phyloP scores from a whole-genome alignment of 2,888 invertebrate genomes.

The Plebejus anna region DNA sequence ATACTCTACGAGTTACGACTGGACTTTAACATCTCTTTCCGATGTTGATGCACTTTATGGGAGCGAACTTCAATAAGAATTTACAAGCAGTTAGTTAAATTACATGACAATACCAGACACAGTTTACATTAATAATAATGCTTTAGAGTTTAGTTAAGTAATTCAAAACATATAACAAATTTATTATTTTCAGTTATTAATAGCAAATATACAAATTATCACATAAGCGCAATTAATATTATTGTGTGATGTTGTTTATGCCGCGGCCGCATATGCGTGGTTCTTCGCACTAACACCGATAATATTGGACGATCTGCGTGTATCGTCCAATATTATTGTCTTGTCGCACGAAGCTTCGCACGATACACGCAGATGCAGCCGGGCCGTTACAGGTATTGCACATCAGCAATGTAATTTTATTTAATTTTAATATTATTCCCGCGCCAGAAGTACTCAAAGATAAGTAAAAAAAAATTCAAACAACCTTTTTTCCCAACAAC shows the following conservation, averaged over 20 bases:
- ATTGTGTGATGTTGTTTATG: neutral
- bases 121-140: neutral
- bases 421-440: neutral
- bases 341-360: no score
- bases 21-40: neutral
- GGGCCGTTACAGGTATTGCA: neutral
- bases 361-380: no score
- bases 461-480: neutral
- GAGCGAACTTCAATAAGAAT: neutral
- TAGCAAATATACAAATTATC: neutral
- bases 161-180: neutral
- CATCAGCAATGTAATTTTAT: neutral
- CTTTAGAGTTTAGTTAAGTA: neutral
- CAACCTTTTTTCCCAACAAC: neutral
- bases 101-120: neutral
- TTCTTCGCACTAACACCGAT: no score
- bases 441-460: neutral
- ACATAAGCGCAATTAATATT: neutral
- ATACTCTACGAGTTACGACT: no score
- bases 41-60: neutral
- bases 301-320: no score
- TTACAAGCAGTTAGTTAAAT: neutral
- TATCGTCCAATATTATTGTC: no score
- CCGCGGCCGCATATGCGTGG: no score
- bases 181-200: neutral